Percentiles rank a stretch among this genome's conserved stretches.
Evolutionary conservation across 2,113 vertebrate genomes (phyloP).

Genomic region (Perognathus longimembris): DNA sequence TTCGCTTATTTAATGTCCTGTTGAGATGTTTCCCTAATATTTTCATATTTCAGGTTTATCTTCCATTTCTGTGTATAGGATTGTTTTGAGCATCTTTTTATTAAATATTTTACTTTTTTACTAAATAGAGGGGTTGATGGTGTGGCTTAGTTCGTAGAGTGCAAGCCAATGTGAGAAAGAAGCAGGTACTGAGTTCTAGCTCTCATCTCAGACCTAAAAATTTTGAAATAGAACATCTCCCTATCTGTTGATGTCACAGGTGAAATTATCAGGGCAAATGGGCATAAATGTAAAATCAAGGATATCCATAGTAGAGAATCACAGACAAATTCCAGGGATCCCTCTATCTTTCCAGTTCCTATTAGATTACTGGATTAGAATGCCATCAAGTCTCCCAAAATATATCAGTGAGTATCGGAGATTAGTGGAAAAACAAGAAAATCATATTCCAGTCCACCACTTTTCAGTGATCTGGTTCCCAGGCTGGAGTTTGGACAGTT

Average conservation of each 20-base stretch:
- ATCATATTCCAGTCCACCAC: not conserved
- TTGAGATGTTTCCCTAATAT: too few relatives aligned
- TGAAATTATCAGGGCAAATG: not conserved
- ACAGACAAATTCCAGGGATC: not conserved
- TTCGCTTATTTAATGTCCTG: too few relatives aligned
- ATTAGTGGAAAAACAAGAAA: not conserved
- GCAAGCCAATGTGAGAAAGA: not conserved
- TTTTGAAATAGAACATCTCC: too few relatives aligned
- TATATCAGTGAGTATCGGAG: fast-evolving
- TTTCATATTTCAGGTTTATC: too few relatives aligned
- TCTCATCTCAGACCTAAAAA: too few relatives aligned
- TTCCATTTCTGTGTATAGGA: not conserved
- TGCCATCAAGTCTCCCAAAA: not conserved
- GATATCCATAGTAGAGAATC: not conserved
- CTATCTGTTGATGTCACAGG: too few relatives aligned
- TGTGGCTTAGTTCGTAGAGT: too few relatives aligned
- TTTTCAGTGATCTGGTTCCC: not conserved
- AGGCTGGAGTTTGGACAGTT: not conserved
- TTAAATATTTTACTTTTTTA: not conserved
- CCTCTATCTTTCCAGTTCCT: not conserved
- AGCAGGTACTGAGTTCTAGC: not conserved
- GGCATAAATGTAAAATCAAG: not conserved
- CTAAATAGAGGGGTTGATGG: too few relatives aligned
- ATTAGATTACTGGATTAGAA: not conserved
- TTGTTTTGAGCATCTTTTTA: not conserved